These are phyloP conservation scores for Vidua macroura DNA, from an alignment of 2,113 vertebrate species.

Conservation along the genomic window DNA sequence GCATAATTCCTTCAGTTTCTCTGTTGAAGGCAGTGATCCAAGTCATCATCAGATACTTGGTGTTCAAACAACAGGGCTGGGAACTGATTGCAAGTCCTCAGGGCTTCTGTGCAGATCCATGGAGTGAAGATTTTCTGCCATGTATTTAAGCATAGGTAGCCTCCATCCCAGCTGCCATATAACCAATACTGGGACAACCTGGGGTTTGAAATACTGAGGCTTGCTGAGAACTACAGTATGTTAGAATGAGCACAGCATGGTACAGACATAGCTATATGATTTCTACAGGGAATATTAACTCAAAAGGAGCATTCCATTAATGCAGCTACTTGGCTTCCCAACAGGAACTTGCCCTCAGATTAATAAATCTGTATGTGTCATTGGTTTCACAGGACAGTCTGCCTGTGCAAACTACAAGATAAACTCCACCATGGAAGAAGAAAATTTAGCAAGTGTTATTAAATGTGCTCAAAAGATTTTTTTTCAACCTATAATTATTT, in stretches of 20 bases:
- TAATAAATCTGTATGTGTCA: conserved; percentile 33
- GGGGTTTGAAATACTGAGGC: background rate
- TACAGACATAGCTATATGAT: background rate
- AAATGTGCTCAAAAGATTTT: background rate
- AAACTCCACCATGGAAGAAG: background rate
- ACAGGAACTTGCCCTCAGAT: conserved; percentile 37
- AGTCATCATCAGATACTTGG: background rate
- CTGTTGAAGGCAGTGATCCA: background rate
- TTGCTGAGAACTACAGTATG: background rate
- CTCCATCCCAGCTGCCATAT: background rate
- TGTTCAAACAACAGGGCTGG: background rate
- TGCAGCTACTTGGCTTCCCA: conserved; percentile 27
- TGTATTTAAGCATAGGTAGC: background rate
- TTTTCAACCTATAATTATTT: background rate
- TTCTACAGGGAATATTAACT: conserved; percentile 16
- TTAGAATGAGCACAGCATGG: conserved; percentile 32
- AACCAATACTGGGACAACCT: background rate
- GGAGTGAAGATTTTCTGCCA: background rate
- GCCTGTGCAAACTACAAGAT: background rate
- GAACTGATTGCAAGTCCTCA: background rate
- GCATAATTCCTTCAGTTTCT: background rate
- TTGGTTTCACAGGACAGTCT: background rate
- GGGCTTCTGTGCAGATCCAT: background rate
- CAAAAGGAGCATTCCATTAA: conserved; percentile 17
- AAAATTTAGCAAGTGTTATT: background rate